Percentiles rank a stretch among this genome's conserved stretches.
Evolutionary conservation across 2,797 vertebrate species (phyloP).

Genomic region (Hoplostethus mediterraneus): DNA sequence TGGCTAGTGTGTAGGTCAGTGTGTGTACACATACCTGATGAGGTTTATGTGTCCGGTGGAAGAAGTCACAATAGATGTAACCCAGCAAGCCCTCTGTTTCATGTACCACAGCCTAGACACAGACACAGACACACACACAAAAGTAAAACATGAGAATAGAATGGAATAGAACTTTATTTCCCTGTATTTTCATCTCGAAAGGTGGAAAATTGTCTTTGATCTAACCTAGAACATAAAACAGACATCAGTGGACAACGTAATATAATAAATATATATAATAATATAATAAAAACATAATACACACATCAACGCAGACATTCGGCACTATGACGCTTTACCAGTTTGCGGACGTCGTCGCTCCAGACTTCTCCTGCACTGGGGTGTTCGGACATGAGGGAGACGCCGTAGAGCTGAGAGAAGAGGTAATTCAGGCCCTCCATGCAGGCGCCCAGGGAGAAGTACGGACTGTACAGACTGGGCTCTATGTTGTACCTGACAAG

Average conservation of each 20-base stretch:
- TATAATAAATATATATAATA: too few relatives aligned
- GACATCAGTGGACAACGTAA: background rate
- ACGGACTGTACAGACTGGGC: constrained; percentile 94
- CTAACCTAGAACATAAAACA: background rate
- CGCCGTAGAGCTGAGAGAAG: constrained; percentile 92
- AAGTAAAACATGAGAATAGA: background rate
- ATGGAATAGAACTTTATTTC: background rate
- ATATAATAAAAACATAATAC: background rate
- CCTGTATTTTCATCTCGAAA: background rate
- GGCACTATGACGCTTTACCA: constrained; percentile 82
- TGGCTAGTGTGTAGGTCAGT: background rate
- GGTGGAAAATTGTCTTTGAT: background rate
- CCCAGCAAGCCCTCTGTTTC: constrained; percentile 95
- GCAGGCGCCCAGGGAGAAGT: constrained; percentile 94
- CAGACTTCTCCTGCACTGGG: constrained; percentile 93
- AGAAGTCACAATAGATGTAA: constrained; percentile 99
- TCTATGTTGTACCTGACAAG: constrained; percentile 93
- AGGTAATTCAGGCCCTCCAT: constrained; percentile 96
- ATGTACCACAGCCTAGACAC: constrained; percentile 92
- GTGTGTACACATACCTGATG: constrained; percentile 88
- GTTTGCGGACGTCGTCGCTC: constrained; percentile 94
- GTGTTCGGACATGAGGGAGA: constrained; percentile 91
- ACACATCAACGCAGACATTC: too few relatives aligned
- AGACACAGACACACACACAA: constrained; percentile 39
- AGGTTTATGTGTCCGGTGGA: constrained; percentile 92